A percentile compares a stretch with the other conserved stretches of the same genome.
Evolutionary conservation across 2,888 invertebrate species (phyloP).

Genomic region (Ernsta delagoae): DNA sequence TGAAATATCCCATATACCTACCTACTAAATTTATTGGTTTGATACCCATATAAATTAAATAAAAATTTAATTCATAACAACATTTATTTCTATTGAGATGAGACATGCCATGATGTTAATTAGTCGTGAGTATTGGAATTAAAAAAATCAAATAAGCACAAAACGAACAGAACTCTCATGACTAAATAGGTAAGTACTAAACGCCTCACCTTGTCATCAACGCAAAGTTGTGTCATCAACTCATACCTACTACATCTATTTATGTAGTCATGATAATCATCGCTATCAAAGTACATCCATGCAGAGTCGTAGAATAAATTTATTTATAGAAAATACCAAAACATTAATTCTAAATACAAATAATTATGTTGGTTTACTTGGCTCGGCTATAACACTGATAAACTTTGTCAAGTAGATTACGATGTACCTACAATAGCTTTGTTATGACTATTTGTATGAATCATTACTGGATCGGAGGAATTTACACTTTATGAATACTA

Average conservation of each 20-base stretch:
- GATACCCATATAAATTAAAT: no score
- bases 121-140: no score
- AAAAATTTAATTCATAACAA: no score
- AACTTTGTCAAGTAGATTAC: not conserved
- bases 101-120: no score
- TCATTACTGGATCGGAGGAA: not conserved
- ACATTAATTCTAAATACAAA: not conserved
- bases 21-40: no score
- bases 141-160: not conserved
- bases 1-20: no score
- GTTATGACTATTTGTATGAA: conserved; percentile 1
- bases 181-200: not conserved
- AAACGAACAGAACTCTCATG: not conserved
- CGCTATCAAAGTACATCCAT: not conserved
- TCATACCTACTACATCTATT: not conserved
- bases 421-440: not conserved
- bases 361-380: not conserved
- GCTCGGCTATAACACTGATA: not conserved
- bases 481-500: not conserved
- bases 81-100: no score
- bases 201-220: not conserved
- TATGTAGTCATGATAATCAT: not conserved
- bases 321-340: not conserved
- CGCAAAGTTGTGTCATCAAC: not conserved
- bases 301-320: not conserved